Evolutionary conservation across 2,888 invertebrate species (phyloP), one percentile per base, ranked within the genome.

Genomic region (Macaria notata): DNA sequence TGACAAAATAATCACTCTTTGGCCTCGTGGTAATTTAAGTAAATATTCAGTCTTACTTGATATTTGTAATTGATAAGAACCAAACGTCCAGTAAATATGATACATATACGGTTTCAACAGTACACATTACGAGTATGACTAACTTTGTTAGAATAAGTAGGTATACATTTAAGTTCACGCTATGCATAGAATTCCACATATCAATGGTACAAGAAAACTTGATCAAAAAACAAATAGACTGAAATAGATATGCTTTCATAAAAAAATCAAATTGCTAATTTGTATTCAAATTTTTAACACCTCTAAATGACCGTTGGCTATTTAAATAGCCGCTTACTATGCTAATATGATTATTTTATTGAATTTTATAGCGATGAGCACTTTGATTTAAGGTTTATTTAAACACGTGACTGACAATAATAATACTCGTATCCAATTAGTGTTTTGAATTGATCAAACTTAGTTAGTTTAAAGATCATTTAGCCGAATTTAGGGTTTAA

Each of bases 1-100:
- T 68, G 75, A 73, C 70, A 65, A 76, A 71, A 73, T 74, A 75
- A 71, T 71, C 73, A 73, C 68, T 68, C 67, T 64, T 60, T 64
- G 66, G 68, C 69, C 64, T 75, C 69, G 65, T 76, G 69, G 73
- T 70, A 66, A 63, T 59, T 60, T 63, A 70, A 68, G 68, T 70
- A 77, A 73, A 72, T 65, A 69, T 62, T 36, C 6, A 53, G 59
- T 49, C 51, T 46, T 49, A 55, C 45, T 63, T 54, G 31, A 61
- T 49, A 38, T 50, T 63, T 53, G 51, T 55, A 54, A 54, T 62
- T 49, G 38, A 38, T 54, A 6, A 19, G 19, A 19, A 19, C 19
- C 19, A 19, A 19, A 19, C 19, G 19, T 19, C 19, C 19, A 19
- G 19, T 19, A 19, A 19, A 19, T 19, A 19, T 19, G 19, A 19